These are phyloP conservation scores for Megaceryle alcyon DNA, from an alignment of 2,797 vertebrate species.

Conservation along the genomic window DNA sequence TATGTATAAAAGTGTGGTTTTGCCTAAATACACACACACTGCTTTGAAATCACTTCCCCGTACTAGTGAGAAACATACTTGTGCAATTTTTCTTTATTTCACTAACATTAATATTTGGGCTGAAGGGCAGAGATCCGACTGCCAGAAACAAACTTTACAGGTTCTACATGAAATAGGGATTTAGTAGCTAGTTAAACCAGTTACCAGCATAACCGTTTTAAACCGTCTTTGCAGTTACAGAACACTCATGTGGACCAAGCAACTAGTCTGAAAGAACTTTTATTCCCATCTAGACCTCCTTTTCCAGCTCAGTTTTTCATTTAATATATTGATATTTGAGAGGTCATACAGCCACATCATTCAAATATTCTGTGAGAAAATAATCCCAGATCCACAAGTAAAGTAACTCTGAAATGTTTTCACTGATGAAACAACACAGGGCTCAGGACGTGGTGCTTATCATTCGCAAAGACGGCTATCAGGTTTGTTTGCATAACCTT, in stretches of 20 bases:
- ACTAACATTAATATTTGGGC: background rate
- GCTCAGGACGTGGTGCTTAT: background rate
- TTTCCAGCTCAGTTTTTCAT: background rate
- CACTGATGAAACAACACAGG: background rate
- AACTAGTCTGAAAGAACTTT: background rate
- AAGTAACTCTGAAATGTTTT: background rate
- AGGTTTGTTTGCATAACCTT: background rate
- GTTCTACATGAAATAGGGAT: accelerated
- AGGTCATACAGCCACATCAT: background rate
- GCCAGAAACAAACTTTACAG: background rate
- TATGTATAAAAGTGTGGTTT: accelerated
- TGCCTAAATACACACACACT: background rate
- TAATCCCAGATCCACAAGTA: background rate
- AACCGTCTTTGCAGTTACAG: background rate
- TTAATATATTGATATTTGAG: background rate
- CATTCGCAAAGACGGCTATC: background rate
- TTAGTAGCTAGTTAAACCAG: background rate
- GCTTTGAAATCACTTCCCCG: background rate
- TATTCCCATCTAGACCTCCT: background rate
- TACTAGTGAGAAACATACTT: background rate
- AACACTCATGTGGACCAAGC: accelerated
- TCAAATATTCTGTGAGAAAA: background rate
- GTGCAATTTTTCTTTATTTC: background rate
- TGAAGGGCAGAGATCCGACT: background rate
- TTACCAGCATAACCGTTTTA: background rate